Conservation (phyloP, 2,888 invertebrate species). For the Thecophora atra region DNA sequence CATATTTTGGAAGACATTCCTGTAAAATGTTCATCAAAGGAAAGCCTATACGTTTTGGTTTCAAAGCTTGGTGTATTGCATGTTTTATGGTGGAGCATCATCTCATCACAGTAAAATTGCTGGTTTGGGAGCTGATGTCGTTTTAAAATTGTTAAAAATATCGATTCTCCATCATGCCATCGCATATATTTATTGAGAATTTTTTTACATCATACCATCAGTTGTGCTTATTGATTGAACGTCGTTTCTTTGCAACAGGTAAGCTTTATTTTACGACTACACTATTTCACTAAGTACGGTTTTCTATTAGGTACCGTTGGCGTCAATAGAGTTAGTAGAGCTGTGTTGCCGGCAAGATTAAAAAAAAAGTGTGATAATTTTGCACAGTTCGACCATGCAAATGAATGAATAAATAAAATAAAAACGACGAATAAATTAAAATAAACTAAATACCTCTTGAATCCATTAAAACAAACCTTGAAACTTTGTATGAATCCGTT, state of each 20-base stretch:
- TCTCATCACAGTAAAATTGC: neutral
- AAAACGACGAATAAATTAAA: constrained; percentile 25
- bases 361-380: too few species aligned
- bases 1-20: constrained; percentile 21
- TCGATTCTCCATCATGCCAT: constrained; percentile 12
- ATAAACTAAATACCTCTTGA: neutral
- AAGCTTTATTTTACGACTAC: too few species aligned
- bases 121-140: constrained; percentile 29
- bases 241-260: too few species aligned
- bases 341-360: too few species aligned
- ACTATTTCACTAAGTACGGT: too few species aligned
- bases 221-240: constrained; percentile 17
- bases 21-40: constrained; percentile 20
- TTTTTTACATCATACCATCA: constrained; percentile 18
- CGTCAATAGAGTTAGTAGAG: too few species aligned
- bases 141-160: constrained; percentile 24
- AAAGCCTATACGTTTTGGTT: constrained; percentile 28
- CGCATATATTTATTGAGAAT: constrained; percentile 9
- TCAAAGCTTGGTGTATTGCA: constrained; percentile 23
- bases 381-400: neutral
- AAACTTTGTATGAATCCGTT: constrained; percentile 84
- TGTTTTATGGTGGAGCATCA: constrained; percentile 18
- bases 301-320: too few species aligned
- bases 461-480: constrained; percentile 71
- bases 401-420: constrained; percentile 24